Evolutionary conservation across 2,888 invertebrate genomes (phyloP).

Genomic region (Holacanthella duospinosa): DNA sequence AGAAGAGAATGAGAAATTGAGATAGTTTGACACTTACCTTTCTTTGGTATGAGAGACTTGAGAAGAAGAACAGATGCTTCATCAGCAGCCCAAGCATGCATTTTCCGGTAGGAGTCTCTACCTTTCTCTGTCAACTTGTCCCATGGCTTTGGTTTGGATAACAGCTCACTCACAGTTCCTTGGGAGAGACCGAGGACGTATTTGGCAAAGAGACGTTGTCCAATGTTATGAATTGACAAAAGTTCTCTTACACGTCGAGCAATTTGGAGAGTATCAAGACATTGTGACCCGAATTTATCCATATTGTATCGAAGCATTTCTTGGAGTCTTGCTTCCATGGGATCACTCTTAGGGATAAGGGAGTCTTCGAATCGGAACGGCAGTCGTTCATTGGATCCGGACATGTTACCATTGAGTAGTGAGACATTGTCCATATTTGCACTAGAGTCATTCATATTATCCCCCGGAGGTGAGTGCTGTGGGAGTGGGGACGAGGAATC

Average conservation of each 20-base stretch:
- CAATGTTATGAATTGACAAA: slow-evolving; percentile 93
- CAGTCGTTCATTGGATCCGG: slow-evolving; percentile 44
- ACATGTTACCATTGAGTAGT: slow-evolving; percentile 30
- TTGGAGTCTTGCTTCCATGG: slow-evolving; percentile 84
- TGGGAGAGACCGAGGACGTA: slow-evolving; percentile 93
- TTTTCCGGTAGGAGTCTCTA: slow-evolving; percentile 95
- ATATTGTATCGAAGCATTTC: slow-evolving; percentile 90
- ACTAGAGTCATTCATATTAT: slow-evolving; percentile 25
- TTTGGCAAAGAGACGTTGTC: slow-evolving; percentile 95
- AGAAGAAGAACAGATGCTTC: slow-evolving; percentile 92
- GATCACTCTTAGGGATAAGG: slow-evolving; percentile 81
- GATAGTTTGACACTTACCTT: slow-evolving; percentile 61
- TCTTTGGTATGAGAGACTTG: slow-evolving; percentile 94
- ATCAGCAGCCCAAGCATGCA: slow-evolving; percentile 99
- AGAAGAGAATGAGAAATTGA: neutral
- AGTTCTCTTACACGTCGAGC: slow-evolving; percentile 85
- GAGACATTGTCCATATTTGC: slow-evolving; percentile 20
- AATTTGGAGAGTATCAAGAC: slow-evolving; percentile 88
- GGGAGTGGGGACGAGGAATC: slow-evolving; percentile 35
- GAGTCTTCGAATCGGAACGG: slow-evolving; percentile 77
- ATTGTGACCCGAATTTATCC: slow-evolving; percentile 88
- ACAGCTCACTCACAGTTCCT: slow-evolving; percentile 93
- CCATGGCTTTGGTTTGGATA: slow-evolving; percentile 99
- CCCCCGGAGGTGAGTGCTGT: slow-evolving; percentile 31
- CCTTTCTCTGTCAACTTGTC: slow-evolving; percentile 99